A percentile compares a stretch with the other conserved stretches of the same genome.
These are phyloP conservation scores for Leucophora obtusa DNA, from an alignment of 2,888 invertebrate species.

Conservation along the genomic window DNA sequence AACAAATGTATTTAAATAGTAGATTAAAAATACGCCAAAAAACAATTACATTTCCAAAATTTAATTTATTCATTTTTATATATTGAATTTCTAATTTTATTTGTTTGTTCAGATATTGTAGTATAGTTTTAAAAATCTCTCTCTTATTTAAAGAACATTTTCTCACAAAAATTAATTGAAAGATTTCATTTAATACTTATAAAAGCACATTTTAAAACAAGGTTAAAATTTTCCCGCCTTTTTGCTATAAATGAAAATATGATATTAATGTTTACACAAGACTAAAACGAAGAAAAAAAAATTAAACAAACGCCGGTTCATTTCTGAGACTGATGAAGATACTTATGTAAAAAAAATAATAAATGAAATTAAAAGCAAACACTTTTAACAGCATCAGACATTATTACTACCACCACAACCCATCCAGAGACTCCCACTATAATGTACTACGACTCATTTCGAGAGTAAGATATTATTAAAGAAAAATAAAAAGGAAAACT, in stretches of 20 bases:
- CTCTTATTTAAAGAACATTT: no score
- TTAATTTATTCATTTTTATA: no score
- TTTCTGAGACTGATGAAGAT: slow-evolving; percentile 29
- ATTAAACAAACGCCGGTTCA: slow-evolving; percentile 33
- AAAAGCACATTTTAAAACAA: background rate
- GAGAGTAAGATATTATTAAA: background rate
- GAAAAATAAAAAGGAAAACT: slow-evolving; percentile 35
- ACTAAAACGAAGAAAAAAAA: background rate
- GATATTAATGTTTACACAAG: slow-evolving; percentile 12
- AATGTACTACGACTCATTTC: background rate
- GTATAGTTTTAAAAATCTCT: no score
- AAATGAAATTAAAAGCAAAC: slow-evolving; percentile 76
- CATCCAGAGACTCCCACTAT: slow-evolving; percentile 22
- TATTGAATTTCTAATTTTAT: no score
- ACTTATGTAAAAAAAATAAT: slow-evolving; percentile 66
- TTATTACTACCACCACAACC: slow-evolving; percentile 18
- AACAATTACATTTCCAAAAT: no score
- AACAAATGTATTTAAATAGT: no score
- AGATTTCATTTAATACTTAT: background rate
- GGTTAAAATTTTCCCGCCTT: slow-evolving; percentile 34
- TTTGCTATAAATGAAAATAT: slow-evolving; percentile 11
- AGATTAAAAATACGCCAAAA: no score
- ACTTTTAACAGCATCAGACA: slow-evolving; percentile 42
- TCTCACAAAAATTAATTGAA: background rate
- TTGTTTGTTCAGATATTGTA: no score